Base-by-base conservation (phyloP, 2,888 invertebrate genomes). In the Caenorhabditis becei region DNA sequence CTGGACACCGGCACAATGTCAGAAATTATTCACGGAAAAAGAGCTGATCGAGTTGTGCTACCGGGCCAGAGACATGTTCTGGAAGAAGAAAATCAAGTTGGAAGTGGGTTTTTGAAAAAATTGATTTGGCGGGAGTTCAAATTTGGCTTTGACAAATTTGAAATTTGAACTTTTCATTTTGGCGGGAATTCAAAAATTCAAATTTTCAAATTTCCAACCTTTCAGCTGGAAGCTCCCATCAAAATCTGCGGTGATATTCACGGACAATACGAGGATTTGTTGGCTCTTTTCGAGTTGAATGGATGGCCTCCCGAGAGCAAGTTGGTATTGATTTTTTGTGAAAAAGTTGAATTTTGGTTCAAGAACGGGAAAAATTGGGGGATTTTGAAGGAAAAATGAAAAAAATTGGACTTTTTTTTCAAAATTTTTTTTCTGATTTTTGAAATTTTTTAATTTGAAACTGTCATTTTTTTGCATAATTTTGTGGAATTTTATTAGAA, bases 221-320 rank as follows among this genome's bases (percentile, higher is more conserved):
- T n/a, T n/a, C 51, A 85, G 82, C 96, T 99, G 61, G 95, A 95
- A 87, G 96, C 96, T 82, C 98, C 98, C 85, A 97, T 98, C 86
- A 98, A 97, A 63, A 97, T 99, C 77, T 98, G 97, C 92, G 98
- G 98, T 28, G 98, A 99, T 92, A 97, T 99, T 91, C 98, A 99
- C 93, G 98, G 98, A 77, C 98, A 97, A 95, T 97, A 96, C 62
- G 83, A 86, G 56, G 88, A 88, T 63, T 63, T 88, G 58, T 53
- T 88, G 10, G 85, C 86, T 3, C 58, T 88, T 24, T 82, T 88
- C 71, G 77, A 80, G 44, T 67, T 88, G 47, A 87, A 88, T 59
- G 88, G 88, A n/a, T 82, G 70, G 71, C 82, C 83, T 2, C 75
- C 83, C 11, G 82, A 82, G 51, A 63, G 59, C 24, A 69, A 49